A percentile compares a stretch with the other conserved stretches of the same genome.
phyloP scores from a whole-genome alignment of 2,113 vertebrate species.

The Sebastes schlegelii region DNA sequence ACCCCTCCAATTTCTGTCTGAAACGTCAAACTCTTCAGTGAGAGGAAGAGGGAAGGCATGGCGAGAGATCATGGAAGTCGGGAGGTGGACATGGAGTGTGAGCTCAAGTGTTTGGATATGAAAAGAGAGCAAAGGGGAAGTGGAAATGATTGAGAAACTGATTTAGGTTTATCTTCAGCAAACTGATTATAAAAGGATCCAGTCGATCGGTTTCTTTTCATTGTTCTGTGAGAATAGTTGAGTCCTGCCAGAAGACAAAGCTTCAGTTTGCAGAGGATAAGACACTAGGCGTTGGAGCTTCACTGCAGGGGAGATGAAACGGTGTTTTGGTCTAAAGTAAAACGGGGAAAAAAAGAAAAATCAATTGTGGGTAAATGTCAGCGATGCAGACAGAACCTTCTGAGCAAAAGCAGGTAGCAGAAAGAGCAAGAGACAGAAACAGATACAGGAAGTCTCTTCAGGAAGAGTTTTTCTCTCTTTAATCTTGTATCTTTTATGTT shows the following conservation, averaged over 20 bases:
- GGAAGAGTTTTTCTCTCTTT: neutral
- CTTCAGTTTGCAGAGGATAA: constrained; percentile 22
- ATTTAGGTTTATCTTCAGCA: neutral
- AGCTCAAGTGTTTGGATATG: neutral
- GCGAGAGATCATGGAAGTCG: neutral
- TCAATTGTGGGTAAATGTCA: constrained; percentile 67
- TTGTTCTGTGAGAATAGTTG: neutral
- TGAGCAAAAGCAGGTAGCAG: constrained; percentile 39
- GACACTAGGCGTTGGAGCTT: neutral
- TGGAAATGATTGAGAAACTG: neutral
- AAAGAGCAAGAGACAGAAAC: neutral
- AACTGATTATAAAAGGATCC: neutral
- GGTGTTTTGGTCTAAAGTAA: constrained; percentile 34
- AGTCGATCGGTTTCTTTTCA: neutral
- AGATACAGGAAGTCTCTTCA: constrained; percentile 31
- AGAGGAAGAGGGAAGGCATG: neutral
- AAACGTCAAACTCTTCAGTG: neutral
- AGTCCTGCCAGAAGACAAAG: constrained; percentile 25
- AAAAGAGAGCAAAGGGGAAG: neutral
- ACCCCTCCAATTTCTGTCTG: neutral
- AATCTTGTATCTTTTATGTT: neutral
- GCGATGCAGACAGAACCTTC: constrained; percentile 38
- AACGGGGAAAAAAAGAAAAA: constrained; percentile 28
- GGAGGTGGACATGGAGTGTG: neutral
- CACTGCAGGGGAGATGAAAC: constrained; percentile 51